Evolutionary conservation across 2,113 vertebrate genomes (phyloP).

Genomic region (Anguilla rostrata): DNA sequence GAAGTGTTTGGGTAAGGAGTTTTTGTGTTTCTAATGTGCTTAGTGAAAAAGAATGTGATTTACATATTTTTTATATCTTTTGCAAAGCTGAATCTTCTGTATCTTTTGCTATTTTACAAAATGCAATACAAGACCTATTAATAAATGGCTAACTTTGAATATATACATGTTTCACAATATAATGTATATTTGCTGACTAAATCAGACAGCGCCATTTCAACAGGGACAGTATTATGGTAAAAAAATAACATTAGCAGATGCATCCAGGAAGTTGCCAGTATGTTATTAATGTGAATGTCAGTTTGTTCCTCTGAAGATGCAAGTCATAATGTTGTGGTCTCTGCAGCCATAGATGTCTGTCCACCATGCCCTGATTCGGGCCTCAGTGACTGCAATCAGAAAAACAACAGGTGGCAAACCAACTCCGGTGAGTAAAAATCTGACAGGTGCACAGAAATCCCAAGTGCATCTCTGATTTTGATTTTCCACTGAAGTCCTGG

Average conservation of each 20-base stretch:
- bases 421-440: conserved; percentile 29
- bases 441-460: conserved; percentile 27
- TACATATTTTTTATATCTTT: conserved; percentile 25
- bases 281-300: conserved; percentile 27
- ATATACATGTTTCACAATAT: conserved; percentile 23
- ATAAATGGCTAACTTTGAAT: no score
- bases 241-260: not conserved
- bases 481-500: conserved; percentile 14
- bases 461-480: conserved; percentile 17
- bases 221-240: no score
- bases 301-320: conserved; percentile 25
- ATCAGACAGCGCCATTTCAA: no score
- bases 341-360: conserved; percentile 31
- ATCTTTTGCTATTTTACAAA: not conserved
- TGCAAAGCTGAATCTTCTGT: conserved; percentile 21
- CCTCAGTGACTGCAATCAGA: conserved; percentile 40
- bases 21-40: not conserved
- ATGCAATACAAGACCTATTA: no score
- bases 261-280: not conserved
- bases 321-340: conserved; percentile 39
- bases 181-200: no score
- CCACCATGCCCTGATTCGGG: conserved; percentile 37
- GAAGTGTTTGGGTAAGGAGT: no score
- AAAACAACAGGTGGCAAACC: conserved; percentile 47
- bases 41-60: conserved; percentile 21